Evolutionary conservation across 2,797 vertebrate species (phyloP).

Genomic region (Hyperoplus lanceolatus): DNA sequence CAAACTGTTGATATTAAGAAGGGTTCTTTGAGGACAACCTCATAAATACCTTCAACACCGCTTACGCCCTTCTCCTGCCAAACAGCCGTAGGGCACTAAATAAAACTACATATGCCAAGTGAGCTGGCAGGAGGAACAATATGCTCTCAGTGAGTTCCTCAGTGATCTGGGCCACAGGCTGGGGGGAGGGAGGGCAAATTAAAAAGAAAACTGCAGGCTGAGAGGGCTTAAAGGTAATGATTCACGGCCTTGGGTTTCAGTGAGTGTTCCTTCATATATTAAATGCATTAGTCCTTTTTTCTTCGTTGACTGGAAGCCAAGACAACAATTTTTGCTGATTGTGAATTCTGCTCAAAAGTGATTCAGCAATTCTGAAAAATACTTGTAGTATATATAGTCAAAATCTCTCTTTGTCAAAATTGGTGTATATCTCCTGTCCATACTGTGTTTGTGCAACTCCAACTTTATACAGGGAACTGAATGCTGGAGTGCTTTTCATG

Average conservation of each 20-base stretch:
- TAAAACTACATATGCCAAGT: slow-evolving; percentile 77
- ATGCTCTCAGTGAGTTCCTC: slow-evolving; percentile 76
- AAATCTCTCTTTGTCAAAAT: too few relatives aligned
- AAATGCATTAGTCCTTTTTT: slow-evolving; percentile 55
- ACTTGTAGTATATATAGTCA: too few relatives aligned
- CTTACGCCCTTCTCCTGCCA: slow-evolving; percentile 77
- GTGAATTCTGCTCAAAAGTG: slow-evolving; percentile 3
- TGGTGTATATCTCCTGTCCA: too few relatives aligned
- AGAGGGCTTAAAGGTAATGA: slow-evolving; percentile 68
- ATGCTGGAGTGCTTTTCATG: slow-evolving; percentile 37
- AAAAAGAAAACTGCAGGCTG: slow-evolving; percentile 56
- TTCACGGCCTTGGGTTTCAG: slow-evolving; percentile 65
- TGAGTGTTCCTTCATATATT: slow-evolving; percentile 66
- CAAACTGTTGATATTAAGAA: slow-evolving; percentile 74
- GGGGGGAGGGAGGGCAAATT: slow-evolving; percentile 52
- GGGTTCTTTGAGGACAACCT: slow-evolving; percentile 84
- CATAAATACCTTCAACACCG: slow-evolving; percentile 82
- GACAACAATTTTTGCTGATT: slow-evolving; percentile 56
- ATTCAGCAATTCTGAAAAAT: too few relatives aligned
- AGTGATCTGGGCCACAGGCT: slow-evolving; percentile 65
- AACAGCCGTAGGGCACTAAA: slow-evolving; percentile 76
- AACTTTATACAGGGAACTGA: slow-evolving; percentile 31
- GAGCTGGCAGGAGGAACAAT: slow-evolving; percentile 81
- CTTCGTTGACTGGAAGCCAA: slow-evolving; percentile 48
- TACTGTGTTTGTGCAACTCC: too few relatives aligned